Conservation (phyloP, 1,140 invertebrate species). For the Monochamus saltuarius region DNA sequence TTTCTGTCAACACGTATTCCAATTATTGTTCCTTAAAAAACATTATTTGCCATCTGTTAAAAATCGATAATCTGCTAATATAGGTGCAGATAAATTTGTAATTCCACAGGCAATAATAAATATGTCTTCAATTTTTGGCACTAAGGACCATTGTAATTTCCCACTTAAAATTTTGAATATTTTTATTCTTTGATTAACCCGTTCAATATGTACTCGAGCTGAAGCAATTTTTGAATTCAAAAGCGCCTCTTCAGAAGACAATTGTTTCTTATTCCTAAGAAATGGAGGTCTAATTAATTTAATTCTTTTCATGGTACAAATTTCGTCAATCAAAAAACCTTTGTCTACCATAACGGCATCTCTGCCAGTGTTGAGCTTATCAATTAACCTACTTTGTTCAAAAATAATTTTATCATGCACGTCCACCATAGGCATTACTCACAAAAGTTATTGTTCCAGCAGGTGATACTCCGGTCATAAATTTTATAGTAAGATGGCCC, state of each 20-base stretch:
- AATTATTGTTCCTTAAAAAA: no score
- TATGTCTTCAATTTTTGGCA: constrained; percentile 30
- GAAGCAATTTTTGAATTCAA: constrained; percentile 31
- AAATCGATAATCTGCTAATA: constrained; percentile 18
- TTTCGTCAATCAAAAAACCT: constrained; percentile 27
- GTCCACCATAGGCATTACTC: constrained; percentile 37
- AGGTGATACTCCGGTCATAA: constrained; percentile 41
- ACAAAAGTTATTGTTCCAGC: constrained; percentile 40
- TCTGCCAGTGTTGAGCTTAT: constrained; percentile 27
- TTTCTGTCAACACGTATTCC: no score
- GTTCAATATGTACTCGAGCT: constrained; percentile 18
- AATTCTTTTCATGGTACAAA: constrained; percentile 6
- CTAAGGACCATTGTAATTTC: constrained; percentile 12
- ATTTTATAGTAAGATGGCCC: constrained; percentile 37
- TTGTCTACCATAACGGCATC: constrained; percentile 44
- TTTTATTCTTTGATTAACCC: constrained; percentile 19
- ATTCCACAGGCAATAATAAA: constrained; percentile 27
- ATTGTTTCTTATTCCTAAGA: constrained; percentile 18
- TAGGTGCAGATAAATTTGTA: constrained; percentile 16
- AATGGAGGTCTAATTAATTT: constrained; percentile 25
- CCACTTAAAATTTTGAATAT: constrained; percentile 13
- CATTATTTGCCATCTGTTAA: no score
- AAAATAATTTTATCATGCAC: constrained; percentile 38
- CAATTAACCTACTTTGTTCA: constrained; percentile 31
- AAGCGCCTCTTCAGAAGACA: constrained; percentile 23